These are phyloP conservation scores for Leucophenga montana DNA, from an alignment of 2,888 invertebrate genomes.

Conservation along the genomic window DNA sequence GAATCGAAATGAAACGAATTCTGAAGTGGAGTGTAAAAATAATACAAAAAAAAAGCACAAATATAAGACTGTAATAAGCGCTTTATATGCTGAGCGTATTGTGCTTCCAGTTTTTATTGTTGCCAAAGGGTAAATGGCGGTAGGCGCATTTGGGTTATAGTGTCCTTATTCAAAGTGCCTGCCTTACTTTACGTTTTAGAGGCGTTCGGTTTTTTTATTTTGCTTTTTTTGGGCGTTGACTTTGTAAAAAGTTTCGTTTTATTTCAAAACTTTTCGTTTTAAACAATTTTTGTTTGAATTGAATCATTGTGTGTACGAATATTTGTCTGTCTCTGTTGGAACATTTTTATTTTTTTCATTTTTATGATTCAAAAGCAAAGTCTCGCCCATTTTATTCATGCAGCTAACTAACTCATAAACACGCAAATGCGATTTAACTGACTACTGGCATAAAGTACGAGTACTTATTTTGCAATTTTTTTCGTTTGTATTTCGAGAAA, in stretches of 20 bases:
- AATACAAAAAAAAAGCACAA: background rate
- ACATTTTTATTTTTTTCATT: no score
- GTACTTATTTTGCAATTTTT: background rate
- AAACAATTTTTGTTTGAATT: conserved; percentile 13
- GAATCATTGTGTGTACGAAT: background rate
- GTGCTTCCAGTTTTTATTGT: conserved; percentile 10
- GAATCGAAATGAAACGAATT: conserved; percentile 19
- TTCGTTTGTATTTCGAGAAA: no score
- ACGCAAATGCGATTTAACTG: conserved; percentile 10
- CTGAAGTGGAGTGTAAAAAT: background rate
- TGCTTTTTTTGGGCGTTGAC: background rate
- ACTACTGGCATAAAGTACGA: conserved; percentile 1
- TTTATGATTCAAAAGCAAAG: no score
- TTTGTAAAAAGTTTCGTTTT: conserved; percentile 11
- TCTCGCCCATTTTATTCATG: no score
- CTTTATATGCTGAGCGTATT: conserved; percentile 4
- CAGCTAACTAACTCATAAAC: conserved; percentile 14
- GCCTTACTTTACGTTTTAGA: background rate
- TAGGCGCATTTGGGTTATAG: no score
- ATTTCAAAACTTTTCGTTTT: conserved; percentile 22
- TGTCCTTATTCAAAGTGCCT: no score
- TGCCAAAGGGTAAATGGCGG: background rate
- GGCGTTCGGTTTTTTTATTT: background rate
- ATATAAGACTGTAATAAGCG: conserved; percentile 1
- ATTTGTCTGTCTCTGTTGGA: background rate